Percentiles rank a stretch among this genome's conserved stretches.
These are phyloP conservation scores for Drosophila chauvacae DNA, from an alignment of 1,140 invertebrate species.

Conservation along the genomic window DNA sequence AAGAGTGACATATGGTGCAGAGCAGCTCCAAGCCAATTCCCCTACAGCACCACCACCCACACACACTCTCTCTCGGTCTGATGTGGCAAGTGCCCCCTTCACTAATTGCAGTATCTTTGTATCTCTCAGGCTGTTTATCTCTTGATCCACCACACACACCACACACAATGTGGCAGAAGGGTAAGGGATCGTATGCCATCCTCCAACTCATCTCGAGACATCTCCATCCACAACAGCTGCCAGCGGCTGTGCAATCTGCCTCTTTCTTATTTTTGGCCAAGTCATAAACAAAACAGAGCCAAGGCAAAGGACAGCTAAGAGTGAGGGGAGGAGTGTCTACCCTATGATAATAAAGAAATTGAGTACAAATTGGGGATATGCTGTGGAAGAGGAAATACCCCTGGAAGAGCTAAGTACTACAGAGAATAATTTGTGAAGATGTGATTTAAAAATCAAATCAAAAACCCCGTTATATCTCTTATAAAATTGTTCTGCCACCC, in stretches of 20 bases:
- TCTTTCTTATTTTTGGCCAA: constrained; percentile 66
- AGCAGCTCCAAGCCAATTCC: constrained; percentile 1
- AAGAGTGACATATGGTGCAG: constrained; percentile 64
- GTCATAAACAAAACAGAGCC: constrained; percentile 71
- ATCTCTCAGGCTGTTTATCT: constrained; percentile 60
- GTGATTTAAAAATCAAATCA: neutral
- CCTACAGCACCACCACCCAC: constrained; percentile 22
- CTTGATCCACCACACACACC: constrained; percentile 35
- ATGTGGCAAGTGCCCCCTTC: constrained; percentile 52
- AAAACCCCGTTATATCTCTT: neutral
- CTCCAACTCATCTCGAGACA: constrained; percentile 9
- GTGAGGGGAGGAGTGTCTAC: constrained; percentile 5
- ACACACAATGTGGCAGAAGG: constrained; percentile 70
- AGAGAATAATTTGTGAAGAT: neutral
- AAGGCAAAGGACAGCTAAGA: constrained; percentile 7
- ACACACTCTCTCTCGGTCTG: neutral
- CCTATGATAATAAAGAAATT: constrained; percentile 12
- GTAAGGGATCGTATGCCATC: constrained; percentile 26
- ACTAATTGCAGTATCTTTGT: constrained; percentile 71
- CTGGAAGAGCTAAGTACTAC: neutral
- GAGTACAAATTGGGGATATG: neutral
- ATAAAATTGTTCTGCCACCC: neutral
- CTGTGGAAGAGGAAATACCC: neutral
- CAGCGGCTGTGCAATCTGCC: constrained; percentile 53
- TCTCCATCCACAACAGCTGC: constrained; percentile 59